phyloP scores from a whole-genome alignment of 2,113 vertebrate species.

The Tetrax tetrax region DNA sequence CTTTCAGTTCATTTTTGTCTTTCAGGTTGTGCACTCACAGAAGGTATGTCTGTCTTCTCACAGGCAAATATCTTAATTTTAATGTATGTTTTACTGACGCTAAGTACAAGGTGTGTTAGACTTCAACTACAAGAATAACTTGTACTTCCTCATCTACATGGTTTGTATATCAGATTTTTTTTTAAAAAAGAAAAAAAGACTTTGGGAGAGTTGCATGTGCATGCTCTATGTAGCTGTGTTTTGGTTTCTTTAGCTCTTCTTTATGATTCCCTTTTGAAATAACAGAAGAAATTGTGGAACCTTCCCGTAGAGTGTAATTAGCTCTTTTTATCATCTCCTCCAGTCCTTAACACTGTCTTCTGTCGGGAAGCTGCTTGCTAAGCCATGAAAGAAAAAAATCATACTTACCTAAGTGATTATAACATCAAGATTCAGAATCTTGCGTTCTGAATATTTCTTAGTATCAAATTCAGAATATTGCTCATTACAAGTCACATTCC shows the following conservation, averaged over 20 bases:
- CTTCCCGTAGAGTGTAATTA: neutral
- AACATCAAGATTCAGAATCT: neutral
- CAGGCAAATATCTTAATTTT: neutral
- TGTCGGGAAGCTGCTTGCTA: neutral
- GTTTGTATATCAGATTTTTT: neutral
- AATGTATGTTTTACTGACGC: neutral
- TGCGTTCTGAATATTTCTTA: neutral
- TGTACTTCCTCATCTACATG: neutral
- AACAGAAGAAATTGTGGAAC: neutral
- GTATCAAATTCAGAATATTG: neutral
- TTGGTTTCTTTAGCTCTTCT: neutral
- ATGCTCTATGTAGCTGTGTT: neutral
- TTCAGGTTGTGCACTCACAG: constrained; percentile 34
- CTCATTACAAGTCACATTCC: neutral
- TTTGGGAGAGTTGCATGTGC: neutral
- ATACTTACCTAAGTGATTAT: neutral
- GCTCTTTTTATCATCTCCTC: neutral
- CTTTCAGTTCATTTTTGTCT: constrained; percentile 11
- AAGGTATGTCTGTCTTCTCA: constrained; percentile 39
- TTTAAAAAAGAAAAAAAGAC: neutral
- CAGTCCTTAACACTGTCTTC: neutral
- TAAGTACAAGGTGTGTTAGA: neutral
- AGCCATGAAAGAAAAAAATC: neutral
- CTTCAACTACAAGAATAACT: neutral
- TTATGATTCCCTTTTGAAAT: neutral